Conservation (phyloP, 2,888 invertebrate genomes). For the Neocrepidodera transversa region DNA sequence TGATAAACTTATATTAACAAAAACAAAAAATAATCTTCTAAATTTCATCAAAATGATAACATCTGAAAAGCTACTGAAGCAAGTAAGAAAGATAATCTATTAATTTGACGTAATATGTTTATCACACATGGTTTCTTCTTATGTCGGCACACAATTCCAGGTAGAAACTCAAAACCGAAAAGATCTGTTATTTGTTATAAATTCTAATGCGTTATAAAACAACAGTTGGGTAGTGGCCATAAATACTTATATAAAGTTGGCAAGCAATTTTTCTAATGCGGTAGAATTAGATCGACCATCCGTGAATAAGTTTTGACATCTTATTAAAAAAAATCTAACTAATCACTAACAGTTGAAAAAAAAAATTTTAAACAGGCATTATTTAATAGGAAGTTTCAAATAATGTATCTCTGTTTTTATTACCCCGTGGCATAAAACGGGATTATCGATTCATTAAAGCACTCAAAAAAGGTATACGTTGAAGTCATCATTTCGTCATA, state of each 20-base stretch:
- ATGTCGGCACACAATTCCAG: conserved; percentile 3
- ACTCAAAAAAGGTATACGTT: no score
- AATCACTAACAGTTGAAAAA: no score
- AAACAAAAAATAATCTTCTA: no score
- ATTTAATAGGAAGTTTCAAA: no score
- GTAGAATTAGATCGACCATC: not conserved
- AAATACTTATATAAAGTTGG: not conserved
- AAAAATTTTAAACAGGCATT: no score
- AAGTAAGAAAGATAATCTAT: not conserved
- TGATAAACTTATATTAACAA: no score
- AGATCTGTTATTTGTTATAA: not conserved
- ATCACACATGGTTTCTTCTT: conserved; percentile 8
- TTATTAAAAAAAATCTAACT: no score
- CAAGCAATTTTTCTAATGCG: not conserved
- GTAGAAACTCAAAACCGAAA: not conserved
- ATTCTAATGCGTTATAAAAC: not conserved
- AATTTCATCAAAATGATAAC: no score
- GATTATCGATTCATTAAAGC: no score
- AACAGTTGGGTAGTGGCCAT: conserved; percentile 4
- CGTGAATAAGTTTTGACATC: not conserved
- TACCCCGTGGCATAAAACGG: no score
- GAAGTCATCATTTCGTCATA: no score
- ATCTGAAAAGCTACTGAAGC: not conserved
- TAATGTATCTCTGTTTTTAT: no score
- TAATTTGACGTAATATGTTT: conserved; percentile 10